phyloP scores from a whole-genome alignment of 2,113 vertebrate genomes.

The Corythoichthys haematopterus region DNA sequence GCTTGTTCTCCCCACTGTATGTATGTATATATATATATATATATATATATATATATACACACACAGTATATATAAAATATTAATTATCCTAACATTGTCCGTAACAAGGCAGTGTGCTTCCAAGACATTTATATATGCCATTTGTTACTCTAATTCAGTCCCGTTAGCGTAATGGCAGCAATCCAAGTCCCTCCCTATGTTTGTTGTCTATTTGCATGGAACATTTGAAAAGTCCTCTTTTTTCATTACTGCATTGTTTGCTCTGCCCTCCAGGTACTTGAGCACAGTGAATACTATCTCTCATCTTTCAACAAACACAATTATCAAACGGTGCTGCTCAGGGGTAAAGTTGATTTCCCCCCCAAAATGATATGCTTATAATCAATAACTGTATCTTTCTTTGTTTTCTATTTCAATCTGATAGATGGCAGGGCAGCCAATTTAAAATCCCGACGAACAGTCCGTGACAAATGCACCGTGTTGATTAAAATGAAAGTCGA shows the following conservation, averaged over 20 bases:
- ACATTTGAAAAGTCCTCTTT: slow-evolving; percentile 45
- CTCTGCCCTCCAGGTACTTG: slow-evolving; percentile 25
- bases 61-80: background rate
- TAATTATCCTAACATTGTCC: background rate
- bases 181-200: slow-evolving; percentile 32
- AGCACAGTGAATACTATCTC: slow-evolving; percentile 31
- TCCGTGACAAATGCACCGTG: slow-evolving; percentile 45
- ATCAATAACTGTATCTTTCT: background rate
- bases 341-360: slow-evolving; percentile 10
- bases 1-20: too few species aligned
- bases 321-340: slow-evolving; percentile 8
- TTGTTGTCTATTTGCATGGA: slow-evolving; percentile 27
- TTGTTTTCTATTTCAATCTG: slow-evolving; percentile 19
- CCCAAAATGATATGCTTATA: slow-evolving; percentile 11
- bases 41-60: too few species aligned
- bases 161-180: slow-evolving; percentile 43
- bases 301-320: slow-evolving; percentile 29
- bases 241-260: slow-evolving; percentile 34
- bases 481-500: slow-evolving; percentile 60
- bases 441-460: slow-evolving; percentile 15
- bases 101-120: background rate
- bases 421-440: slow-evolving; percentile 8
- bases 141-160: slow-evolving; percentile 37
- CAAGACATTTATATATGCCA: slow-evolving; percentile 12
- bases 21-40: too few species aligned